A percentile compares a stretch with the other conserved stretches of the same genome.
Evolutionary conservation across 2,113 vertebrate genomes (phyloP).

Genomic region (Chunga burmeisteri): DNA sequence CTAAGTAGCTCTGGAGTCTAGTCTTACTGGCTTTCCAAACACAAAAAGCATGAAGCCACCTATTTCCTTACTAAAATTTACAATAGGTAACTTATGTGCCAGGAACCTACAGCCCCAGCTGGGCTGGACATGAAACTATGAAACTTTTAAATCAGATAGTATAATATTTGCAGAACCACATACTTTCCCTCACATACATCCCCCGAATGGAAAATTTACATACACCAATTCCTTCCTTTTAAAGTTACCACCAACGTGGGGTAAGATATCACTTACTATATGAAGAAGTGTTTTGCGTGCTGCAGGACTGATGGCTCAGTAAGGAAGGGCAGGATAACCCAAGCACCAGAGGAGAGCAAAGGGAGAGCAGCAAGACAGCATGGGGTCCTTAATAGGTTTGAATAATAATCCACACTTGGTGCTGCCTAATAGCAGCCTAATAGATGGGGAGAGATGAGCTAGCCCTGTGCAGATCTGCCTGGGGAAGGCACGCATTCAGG

Average conservation of each 20-base stretch:
- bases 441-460: neutral
- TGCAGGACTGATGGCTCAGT: neutral
- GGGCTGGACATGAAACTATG: neutral
- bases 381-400: neutral
- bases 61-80: neutral
- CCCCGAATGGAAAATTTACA: neutral
- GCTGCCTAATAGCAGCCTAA: neutral
- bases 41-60: neutral
- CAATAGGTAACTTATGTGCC: neutral
- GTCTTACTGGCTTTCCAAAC: neutral
- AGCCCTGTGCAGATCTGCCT: neutral
- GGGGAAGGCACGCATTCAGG: neutral
- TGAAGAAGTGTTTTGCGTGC: neutral
- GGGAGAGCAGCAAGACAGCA: neutral
- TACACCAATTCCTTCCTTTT: neutral
- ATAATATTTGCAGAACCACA: neutral
- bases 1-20: neutral
- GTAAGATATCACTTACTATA: neutral
- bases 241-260: neutral
- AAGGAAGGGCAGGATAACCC: neutral
- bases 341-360: neutral
- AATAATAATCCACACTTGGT: neutral
- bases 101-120: neutral
- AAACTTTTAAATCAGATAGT: neutral
- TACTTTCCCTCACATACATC: no score